Evolutionary conservation across 2,888 invertebrate species (phyloP), one percentile per base, ranked within the genome.

Genomic region (Phalera bucephala): DNA sequence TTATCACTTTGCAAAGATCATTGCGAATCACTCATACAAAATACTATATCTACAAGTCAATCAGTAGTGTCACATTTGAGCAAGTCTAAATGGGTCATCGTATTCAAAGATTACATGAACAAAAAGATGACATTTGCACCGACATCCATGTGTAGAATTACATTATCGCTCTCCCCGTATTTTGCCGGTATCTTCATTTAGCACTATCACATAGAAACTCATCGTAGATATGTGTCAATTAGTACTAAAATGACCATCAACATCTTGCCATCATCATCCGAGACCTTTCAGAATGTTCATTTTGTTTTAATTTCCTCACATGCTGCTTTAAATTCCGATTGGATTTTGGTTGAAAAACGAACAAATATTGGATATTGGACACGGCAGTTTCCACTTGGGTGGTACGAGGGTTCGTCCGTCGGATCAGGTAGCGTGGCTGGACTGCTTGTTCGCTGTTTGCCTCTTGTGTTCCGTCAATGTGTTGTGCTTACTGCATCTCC

Each of bases 371-470:
- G 75, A 71, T 70, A 67, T 69, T 61, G 69, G 65, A 55, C 59
- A 65, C 63, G 77, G 80, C 90, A 90, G 90, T 83, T 90, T 86
- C 80, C 90, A 90, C 76, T 80, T 90, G 82, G 88, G 88, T 50
- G 73, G 72, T 54, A 65, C 73, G 72, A 88, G 93, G 91, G 86
- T 81, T 88, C 90, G 92, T 82, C 81, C 86, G 92, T 93, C 94
- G 88, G 93, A 93, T 91, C 94, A 95, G 94, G 94, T 95, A 94
- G 93, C 93, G 92, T 94, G 93, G 91, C 91, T 92, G 80, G 93
- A 93, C 90, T 90, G 93, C 85, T 89, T 93, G 78, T 89, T 93
- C 85, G 93, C 93, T 86, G 85, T 93, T 68, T 91, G 92, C 77
- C 89, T 93, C 52, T 85, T 93, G 83, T 92, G 92, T 82, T 92